Conservation (phyloP, 2,888 invertebrate species). For the Lasioglossum lativentre region DNA sequence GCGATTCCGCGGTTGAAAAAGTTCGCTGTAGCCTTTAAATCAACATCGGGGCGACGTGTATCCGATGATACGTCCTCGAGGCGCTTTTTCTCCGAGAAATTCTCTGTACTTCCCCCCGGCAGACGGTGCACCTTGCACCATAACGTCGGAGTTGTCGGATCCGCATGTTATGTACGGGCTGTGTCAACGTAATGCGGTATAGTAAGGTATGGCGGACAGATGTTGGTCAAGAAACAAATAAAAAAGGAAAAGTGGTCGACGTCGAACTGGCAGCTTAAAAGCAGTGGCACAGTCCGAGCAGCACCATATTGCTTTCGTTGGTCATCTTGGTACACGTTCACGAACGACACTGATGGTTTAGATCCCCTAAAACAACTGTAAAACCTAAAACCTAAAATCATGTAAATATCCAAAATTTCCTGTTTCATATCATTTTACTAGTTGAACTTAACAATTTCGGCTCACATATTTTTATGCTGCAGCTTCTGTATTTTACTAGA, state of each 20-base stretch:
- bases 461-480: background rate
- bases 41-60: conserved; percentile 21
- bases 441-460: background rate
- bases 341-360: conserved; percentile 29
- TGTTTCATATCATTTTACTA: background rate
- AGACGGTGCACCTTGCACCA: conserved; percentile 74
- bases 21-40: background rate
- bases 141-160: conserved; percentile 73
- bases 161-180: conserved; percentile 64
- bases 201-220: conserved; percentile 72
- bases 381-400: too few relatives aligned
- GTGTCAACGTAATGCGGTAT: conserved; percentile 66
- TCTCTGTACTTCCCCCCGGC: conserved; percentile 72
- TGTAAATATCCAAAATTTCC: background rate
- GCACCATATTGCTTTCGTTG: conserved; percentile 53
- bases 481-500: background rate
- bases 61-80: conserved; percentile 53
- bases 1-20: background rate
- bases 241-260: conserved; percentile 59
- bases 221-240: conserved; percentile 72
- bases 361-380: background rate
- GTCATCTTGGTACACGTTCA: conserved; percentile 42
- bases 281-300: conserved; percentile 48
- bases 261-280: conserved; percentile 61
- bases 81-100: conserved; percentile 73